Evolutionary conservation across 2,888 invertebrate species (phyloP).

Genomic region (Amphipoea lucens): DNA sequence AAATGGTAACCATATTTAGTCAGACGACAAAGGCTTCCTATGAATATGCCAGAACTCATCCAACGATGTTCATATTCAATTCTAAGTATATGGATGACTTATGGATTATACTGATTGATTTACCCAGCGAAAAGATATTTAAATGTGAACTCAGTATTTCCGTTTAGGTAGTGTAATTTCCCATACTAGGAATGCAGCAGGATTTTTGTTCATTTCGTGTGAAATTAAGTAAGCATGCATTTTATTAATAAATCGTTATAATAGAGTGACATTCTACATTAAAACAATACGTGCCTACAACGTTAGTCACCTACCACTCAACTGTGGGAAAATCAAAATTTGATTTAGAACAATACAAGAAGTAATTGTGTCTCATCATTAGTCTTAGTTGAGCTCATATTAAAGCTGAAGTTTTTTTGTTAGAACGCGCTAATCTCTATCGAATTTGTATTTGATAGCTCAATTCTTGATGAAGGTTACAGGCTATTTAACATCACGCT

Average conservation of each 20-base stretch:
- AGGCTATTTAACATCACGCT: background rate
- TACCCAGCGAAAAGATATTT: background rate
- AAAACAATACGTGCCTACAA: background rate
- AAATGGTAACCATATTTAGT: background rate
- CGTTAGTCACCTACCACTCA: background rate
- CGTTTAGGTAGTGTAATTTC: background rate
- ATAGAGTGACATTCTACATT: background rate
- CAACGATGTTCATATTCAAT: background rate
- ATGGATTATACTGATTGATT: background rate
- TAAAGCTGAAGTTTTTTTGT: background rate
- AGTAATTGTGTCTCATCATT: no score
- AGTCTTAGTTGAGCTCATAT: no score
- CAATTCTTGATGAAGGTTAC: background rate
- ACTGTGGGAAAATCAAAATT: no score
- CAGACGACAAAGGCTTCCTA: background rate
- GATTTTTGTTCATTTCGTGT: background rate
- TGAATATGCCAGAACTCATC: background rate
- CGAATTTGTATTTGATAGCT: background rate
- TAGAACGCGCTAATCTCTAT: background rate
- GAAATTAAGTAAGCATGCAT: background rate
- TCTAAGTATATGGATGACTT: background rate
- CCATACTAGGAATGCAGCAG: background rate
- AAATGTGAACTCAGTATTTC: background rate
- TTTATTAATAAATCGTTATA: conserved; percentile 5
- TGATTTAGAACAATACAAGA: no score